Evolutionary conservation across 2,888 invertebrate genomes (phyloP), one percentile per base, ranked within the genome.

Genomic region (Ophioninae sp.): DNA sequence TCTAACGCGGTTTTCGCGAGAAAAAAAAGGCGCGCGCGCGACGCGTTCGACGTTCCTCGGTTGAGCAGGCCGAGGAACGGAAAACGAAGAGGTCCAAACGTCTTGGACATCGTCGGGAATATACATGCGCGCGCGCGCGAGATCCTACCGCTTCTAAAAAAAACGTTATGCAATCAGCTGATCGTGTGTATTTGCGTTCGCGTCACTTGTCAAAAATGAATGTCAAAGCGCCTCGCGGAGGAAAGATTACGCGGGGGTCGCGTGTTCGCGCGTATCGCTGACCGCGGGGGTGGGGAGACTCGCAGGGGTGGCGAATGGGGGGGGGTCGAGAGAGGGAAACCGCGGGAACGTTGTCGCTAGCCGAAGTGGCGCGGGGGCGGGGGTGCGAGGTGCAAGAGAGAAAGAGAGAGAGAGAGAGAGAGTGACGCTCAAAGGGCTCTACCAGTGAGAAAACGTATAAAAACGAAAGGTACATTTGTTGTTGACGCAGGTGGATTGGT

Each of bases 131-230:
- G 21, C 50, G 21, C 56, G 30, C 62, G 30, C 30, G 21, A 61
- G 68, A 30, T 50, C 13, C 17, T 50, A 67, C 69, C 44, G 17
- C 44, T 50, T 61, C 21, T 50, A 50, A 50, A 50, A 81, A 84
- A 89, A 90, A 90, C 90, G 92, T 93, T 93, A 93, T 93, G 93
- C 93, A 93, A 93, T 93, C 93, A 93, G 93, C 92, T 93, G 92
- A 92, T 92, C 92, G 89, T 86, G 50, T 50, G 87, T 88, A 89
- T 87, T 85, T 88, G 79, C 87, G 88, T 89, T 89, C 89, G 92
- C 91, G 92, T 92, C 92, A 92, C 90, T 92, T 93, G 93, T 92
- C 93, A 92, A 92, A 92, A 89, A 91, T 91, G 92, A 91, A 92
- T 91, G 91, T 92, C 91, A 90, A 91, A 88, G 84, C 50, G 50